Evolutionary conservation across 2,888 invertebrate genomes (phyloP), one percentile per base, ranked within the genome.

Genomic region (Halocaridina rubra): DNA sequence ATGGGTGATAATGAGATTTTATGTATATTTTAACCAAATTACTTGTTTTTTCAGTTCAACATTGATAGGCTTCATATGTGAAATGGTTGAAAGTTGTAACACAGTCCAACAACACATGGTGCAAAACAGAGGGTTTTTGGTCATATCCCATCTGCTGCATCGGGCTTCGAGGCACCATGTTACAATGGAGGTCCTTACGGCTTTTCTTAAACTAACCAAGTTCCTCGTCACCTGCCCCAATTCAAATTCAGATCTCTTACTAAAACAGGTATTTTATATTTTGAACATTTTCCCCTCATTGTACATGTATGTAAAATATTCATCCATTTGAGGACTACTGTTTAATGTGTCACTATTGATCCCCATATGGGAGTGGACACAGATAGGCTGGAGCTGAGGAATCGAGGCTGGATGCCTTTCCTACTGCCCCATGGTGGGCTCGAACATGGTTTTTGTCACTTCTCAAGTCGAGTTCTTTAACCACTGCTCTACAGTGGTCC

Each of bases 21-120:
- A 32, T n/a, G 22, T 29, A 10, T 19, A 57, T 13, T 13, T 10
- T 22, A 59, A 0, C 59, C 4, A 16, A 57, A 16, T 29, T 22
- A 72, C 16, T 67, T 67, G 3, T 24, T 78, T 82, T 81, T 88
- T 13, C 92, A 96, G 98, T 93, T 97, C 97, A 77, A 98, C 98
- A 91, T 93, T 99, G 88, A 94, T 99, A 91, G 97, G 97, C 88
- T 97, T 99, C 92, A 96, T 99, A 90, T 98, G 98, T 91, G 98
- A 98, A 90, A 93, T 99, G 90, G 96, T 99, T 89, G 98, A 98
- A 91, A 97, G 97, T 64, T 99, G 98, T 89, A 95, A 96, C 90
- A 98, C 98, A 57, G 98, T 99, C 85, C 99, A 99, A 91, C 99
- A 99, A 91, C 99, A 99, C 91, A 97, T 99, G 96, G 96, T 98